phyloP scores from a whole-genome alignment of 2,888 invertebrate species.

The Atethmia centrago region DNA sequence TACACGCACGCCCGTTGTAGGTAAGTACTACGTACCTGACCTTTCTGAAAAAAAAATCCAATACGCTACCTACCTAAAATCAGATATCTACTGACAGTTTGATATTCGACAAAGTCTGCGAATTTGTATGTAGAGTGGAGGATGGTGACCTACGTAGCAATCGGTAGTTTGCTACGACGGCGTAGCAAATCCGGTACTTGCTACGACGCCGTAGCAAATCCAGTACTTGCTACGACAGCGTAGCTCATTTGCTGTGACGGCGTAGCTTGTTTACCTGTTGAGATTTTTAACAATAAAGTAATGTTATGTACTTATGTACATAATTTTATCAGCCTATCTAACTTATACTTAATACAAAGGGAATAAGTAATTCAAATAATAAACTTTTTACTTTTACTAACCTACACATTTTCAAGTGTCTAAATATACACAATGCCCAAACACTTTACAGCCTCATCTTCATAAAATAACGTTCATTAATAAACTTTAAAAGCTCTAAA shows the following conservation, averaged over 20 bases:
- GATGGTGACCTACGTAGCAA: neutral
- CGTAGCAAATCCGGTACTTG: constrained; percentile 14
- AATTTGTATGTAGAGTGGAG: neutral
- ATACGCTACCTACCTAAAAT: neutral
- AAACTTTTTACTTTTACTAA: neutral
- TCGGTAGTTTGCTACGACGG: constrained; percentile 10
- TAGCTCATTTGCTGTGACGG: constrained; percentile 26
- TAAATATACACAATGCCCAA: constrained; percentile 20
- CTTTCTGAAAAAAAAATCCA: no score
- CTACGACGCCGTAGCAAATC: neutral
- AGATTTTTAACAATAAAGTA: neutral
- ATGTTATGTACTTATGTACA: neutral
- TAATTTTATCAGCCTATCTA: neutral
- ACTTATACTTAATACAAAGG: neutral
- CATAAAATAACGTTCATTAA: constrained; percentile 46
- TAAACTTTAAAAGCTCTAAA: constrained; percentile 45
- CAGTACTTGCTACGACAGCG: constrained; percentile 30
- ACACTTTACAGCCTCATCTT: constrained; percentile 35
- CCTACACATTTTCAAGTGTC: neutral
- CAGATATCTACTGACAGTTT: neutral
- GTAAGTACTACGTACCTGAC: no score
- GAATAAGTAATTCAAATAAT: neutral
- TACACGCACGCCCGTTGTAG: no score
- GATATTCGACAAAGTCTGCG: neutral
- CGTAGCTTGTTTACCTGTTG: neutral